Conservation (phyloP, 2,888 invertebrate genomes). For the Limenitis camilla region DNA sequence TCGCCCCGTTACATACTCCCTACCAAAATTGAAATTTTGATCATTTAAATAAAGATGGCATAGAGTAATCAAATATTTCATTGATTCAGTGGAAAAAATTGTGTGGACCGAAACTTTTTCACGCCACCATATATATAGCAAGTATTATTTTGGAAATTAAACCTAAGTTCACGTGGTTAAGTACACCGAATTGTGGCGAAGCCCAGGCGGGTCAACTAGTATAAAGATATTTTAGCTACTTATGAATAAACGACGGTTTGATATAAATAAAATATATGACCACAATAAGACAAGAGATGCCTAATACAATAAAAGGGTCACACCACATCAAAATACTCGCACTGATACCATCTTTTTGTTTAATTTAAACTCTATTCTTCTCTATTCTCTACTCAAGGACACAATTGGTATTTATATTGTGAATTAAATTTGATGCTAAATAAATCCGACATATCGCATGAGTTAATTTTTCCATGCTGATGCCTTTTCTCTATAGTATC, state of each 20-base stretch:
- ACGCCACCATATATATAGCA: no score
- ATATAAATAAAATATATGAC: slow-evolving; percentile 46
- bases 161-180: no score
- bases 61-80: no score
- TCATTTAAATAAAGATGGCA: no score
- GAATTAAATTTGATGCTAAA: slow-evolving; percentile 21
- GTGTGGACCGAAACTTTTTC: no score
- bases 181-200: no score
- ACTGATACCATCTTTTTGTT: slow-evolving; percentile 1
- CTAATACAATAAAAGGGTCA: slow-evolving; percentile 65
- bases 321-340: slow-evolving; percentile 10
- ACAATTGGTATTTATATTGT: slow-evolving; percentile 1
- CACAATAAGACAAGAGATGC: slow-evolving; percentile 57
- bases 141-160: no score
- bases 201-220: not conserved
- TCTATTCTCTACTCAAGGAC: slow-evolving; percentile 28
- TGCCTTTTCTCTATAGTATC: slow-evolving; percentile 56
- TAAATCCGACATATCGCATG: slow-evolving; percentile 52
- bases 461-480: slow-evolving; percentile 65
- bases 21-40: no score
- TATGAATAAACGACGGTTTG: slow-evolving; percentile 6
- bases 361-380: slow-evolving; percentile 26
- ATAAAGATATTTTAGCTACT: slow-evolving; percentile 7
- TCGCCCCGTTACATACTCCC: no score
- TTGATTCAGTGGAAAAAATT: no score